Evolutionary conservation across 2,797 vertebrate species (phyloP).

Genomic region (Pseudomugil gertrudae): DNA sequence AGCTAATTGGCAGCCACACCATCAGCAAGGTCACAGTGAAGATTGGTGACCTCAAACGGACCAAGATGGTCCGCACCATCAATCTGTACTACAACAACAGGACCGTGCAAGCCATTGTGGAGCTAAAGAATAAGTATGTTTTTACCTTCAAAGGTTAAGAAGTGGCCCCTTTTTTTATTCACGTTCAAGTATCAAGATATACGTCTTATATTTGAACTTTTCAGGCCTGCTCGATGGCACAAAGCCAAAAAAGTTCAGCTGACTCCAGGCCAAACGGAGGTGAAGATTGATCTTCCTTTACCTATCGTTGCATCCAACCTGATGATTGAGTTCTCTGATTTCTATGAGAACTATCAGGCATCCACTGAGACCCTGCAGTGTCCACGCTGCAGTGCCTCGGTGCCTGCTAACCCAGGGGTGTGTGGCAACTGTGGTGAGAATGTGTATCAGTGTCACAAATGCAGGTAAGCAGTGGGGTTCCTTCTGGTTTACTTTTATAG

Average conservation of each 20-base stretch:
- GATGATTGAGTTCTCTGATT: constrained; percentile 99
- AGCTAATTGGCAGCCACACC: constrained; percentile 98
- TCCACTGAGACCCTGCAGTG: constrained; percentile 98
- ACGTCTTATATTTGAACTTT: not conserved
- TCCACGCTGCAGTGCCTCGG: constrained; percentile 96
- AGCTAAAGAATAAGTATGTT: constrained; percentile 97
- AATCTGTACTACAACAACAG: constrained; percentile 99
- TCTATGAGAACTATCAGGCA: constrained; percentile 99
- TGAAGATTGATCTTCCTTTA: constrained; percentile 95
- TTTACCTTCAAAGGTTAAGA: not conserved
- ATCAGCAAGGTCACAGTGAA: constrained; percentile 99
- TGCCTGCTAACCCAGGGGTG: constrained; percentile 96
- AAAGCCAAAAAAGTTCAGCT: constrained; percentile 98
- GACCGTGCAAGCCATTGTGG: constrained; percentile 97
- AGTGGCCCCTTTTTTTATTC: too few species aligned
- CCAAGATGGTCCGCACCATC: constrained; percentile 98
- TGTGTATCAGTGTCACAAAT: constrained; percentile 99
- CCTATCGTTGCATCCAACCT: constrained; percentile 98
- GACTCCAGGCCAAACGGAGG: constrained; percentile 96
- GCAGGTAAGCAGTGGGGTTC: constrained; percentile 84
- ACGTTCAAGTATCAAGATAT: too few species aligned
- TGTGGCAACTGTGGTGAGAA: constrained; percentile 99
- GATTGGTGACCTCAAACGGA: constrained; percentile 96
- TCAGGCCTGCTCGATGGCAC: constrained; percentile 98
- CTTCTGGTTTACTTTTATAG: not conserved